phyloP scores from a whole-genome alignment of 2,888 invertebrate species.

The Synanthedon vespiformis region DNA sequence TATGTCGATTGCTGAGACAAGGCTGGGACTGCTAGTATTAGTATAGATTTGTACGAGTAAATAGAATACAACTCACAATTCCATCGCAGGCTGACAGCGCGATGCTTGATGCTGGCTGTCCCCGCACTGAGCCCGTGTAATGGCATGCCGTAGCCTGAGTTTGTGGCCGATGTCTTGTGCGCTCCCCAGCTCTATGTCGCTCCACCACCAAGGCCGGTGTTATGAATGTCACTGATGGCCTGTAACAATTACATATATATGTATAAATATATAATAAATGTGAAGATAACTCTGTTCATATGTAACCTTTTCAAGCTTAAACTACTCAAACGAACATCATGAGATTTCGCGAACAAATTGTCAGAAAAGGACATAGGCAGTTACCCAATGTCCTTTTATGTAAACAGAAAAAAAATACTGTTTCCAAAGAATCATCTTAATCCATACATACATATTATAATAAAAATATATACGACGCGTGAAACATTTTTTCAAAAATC shows the following conservation, averaged over 20 bases:
- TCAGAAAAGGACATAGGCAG: too few species aligned
- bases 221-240: slow-evolving; percentile 76
- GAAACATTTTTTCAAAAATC: too few species aligned
- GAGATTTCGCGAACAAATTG: too few species aligned
- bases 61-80: slow-evolving; percentile 73
- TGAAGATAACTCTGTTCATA: too few species aligned
- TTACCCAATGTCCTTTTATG: too few species aligned
- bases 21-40: neutral
- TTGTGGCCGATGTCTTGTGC: slow-evolving; percentile 63
- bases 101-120: slow-evolving; percentile 76
- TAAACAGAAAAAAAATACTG: too few species aligned
- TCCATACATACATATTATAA: too few species aligned
- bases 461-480: too few species aligned
- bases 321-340: too few species aligned
- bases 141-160: slow-evolving; percentile 76
- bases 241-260: slow-evolving; percentile 22
- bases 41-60: neutral
- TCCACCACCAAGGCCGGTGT: slow-evolving; percentile 80
- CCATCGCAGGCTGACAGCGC: slow-evolving; percentile 87
- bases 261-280: too few species aligned
- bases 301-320: too few species aligned
- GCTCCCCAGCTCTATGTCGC: slow-evolving; percentile 64
- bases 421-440: too few species aligned
- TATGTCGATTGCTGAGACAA: neutral
- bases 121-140: slow-evolving; percentile 81